These are phyloP conservation scores for Solea solea DNA, from an alignment of 2,113 vertebrate species.

Conservation along the genomic window DNA sequence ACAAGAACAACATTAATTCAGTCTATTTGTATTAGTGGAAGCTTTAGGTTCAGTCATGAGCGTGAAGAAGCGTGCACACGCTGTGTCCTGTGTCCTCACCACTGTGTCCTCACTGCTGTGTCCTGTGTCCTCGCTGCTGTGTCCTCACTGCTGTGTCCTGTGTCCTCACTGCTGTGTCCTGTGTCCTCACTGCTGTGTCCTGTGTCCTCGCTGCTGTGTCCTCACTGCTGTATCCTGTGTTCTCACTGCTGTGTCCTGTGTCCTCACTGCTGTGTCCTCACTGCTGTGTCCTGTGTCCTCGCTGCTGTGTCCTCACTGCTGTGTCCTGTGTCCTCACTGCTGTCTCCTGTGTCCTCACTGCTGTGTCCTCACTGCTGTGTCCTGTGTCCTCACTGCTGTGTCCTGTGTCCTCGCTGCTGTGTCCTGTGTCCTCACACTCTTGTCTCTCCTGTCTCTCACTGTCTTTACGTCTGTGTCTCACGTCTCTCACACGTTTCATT, in stretches of 20 bases:
- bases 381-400: neutral
- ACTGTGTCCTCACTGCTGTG: neutral
- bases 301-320: too few relatives aligned
- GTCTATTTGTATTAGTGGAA: slow-evolving; percentile 64
- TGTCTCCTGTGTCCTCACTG: slow-evolving; percentile 9
- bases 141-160: too few relatives aligned
- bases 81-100: slow-evolving; percentile 7
- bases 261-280: too few relatives aligned
- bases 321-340: neutral
- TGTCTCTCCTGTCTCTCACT: too few relatives aligned
- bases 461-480: too few relatives aligned
- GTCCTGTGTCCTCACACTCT: neutral
- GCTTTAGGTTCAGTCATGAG: slow-evolving; percentile 30
- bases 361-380: neutral
- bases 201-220: slow-evolving; percentile 17
- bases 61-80: neutral
- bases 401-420: slow-evolving; percentile 19
- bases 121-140: neutral
- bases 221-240: neutral
- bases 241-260: slow-evolving; percentile 11
- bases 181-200: too few relatives aligned
- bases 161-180: too few relatives aligned
- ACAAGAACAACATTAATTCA: slow-evolving; percentile 74
- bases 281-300: too few relatives aligned
- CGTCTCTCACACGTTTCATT: neutral